Percentiles rank a stretch among this genome's conserved stretches.
These are phyloP conservation scores for Rhynchotus rufescens DNA, from an alignment of 2,797 vertebrate genomes.

Conservation along the genomic window DNA sequence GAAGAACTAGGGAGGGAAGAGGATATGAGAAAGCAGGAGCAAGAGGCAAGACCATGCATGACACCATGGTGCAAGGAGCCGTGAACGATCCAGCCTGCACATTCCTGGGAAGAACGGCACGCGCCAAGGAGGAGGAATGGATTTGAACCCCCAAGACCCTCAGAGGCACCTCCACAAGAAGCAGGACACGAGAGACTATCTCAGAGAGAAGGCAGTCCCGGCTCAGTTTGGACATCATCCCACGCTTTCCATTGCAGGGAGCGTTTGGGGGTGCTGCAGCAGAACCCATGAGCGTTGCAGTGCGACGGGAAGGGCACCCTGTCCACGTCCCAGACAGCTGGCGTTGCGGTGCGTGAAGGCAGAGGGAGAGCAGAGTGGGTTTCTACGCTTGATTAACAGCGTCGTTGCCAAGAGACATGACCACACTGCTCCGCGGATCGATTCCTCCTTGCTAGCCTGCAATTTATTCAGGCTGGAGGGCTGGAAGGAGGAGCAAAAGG, in stretches of 20 bases:
- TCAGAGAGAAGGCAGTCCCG: background rate
- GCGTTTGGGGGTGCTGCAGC: background rate
- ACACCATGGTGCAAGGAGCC: accelerated
- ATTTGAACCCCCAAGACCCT: background rate
- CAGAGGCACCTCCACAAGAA: background rate
- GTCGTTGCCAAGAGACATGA: slow-evolving; percentile 49
- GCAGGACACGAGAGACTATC: accelerated
- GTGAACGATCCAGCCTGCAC: background rate
- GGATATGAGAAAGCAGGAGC: background rate
- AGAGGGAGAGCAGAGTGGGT: background rate
- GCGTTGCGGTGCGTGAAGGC: background rate
- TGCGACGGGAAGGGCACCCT: no score
- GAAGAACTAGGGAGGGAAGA: background rate
- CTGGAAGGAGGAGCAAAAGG: background rate
- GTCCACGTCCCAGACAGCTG: background rate
- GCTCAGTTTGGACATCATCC: background rate
- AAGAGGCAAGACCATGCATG: background rate
- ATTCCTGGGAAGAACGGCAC: background rate
- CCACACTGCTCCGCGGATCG: slow-evolving; percentile 16
- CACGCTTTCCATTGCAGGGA: background rate
- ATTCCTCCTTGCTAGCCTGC: slow-evolving; percentile 6
- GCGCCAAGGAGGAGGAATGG: accelerated
- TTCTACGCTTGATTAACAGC: slow-evolving; percentile 28
- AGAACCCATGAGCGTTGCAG: background rate
- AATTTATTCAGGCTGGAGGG: background rate